Base-by-base conservation (phyloP, 2,797 vertebrate species). In the Manis javanica region DNA sequence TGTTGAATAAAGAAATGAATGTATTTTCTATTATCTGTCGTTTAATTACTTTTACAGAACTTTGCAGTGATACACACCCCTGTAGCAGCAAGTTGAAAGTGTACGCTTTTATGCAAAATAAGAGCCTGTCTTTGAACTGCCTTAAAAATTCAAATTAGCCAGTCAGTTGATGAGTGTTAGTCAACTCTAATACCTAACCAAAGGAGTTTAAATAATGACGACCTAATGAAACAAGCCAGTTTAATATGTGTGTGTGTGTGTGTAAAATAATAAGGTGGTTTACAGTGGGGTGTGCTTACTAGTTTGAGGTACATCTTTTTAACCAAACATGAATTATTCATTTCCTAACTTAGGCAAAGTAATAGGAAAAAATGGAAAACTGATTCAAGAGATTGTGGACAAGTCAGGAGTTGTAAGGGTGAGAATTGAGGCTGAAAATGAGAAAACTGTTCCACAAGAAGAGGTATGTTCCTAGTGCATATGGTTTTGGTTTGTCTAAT, bases 361-460 rank as follows among this genome's bases (percentile, higher is more conserved):
- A 96, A 99, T 99, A 96, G 99, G 99, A 96, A 99, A 99, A 99
- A 99, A 99, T 92, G 99, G 99, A 90, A 99, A 99, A 98, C 99
- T 99, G 97, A 99, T 99, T 99, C 99, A 99, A 97, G 99, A 99
- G 96, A 99, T 99, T 97, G 99, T 99, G 93, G 99, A 99, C 98
- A 99, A 99, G 98, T 99, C 99, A 4, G 99, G 99, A 31, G 99
- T 99, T 96, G 99, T 99, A 94, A 99, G 99, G 98, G 99, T 99
- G 97, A 99, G 99, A 96, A 99, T 99, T 97, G 99, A 99, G 98
- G 99, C 99, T 1, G 99, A 99, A 98, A 99, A 99, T 84, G 99
- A 99, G 98, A 99, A 99, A 98, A 99, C 99, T 98, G 97, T 99
- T 84, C 98, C 98, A 24, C 98, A 99, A 96, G 99, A 99, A 23